Percentiles rank a stretch among this genome's conserved stretches.
Evolutionary conservation across 2,113 vertebrate species (phyloP).

Genomic region (Microcebus jonahi): DNA sequence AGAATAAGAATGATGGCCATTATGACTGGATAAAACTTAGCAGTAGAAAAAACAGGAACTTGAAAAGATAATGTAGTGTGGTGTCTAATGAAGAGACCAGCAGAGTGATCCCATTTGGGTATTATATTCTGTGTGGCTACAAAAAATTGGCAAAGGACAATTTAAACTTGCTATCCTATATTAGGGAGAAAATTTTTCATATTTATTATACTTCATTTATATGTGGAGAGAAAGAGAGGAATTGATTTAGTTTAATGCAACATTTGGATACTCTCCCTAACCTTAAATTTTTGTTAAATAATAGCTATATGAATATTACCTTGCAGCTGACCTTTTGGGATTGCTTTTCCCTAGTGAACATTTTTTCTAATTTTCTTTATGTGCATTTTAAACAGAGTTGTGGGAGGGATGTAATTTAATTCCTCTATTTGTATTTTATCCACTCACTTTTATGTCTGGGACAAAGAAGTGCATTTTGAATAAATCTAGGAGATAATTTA

Average conservation of each 20-base stretch:
- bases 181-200: neutral
- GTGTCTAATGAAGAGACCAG: neutral
- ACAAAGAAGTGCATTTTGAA: neutral
- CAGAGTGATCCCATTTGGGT: neutral
- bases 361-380: constrained; percentile 34
- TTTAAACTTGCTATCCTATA: neutral
- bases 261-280: neutral
- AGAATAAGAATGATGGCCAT: constrained; percentile 41
- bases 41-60: constrained; percentile 33
- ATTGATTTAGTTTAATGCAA: constrained; percentile 38
- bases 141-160: neutral
- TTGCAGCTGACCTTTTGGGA: constrained; percentile 49
- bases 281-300: constrained; percentile 44
- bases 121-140: neutral
- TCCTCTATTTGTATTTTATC: constrained; percentile 64
- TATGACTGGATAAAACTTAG: neutral
- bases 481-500: constrained; percentile 18
- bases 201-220: neutral
- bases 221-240: neutral
- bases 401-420: constrained; percentile 30
- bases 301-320: constrained; percentile 26
- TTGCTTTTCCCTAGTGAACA: constrained; percentile 42
- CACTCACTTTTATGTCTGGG: constrained; percentile 32
- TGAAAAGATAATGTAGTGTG: neutral
- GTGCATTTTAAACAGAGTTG: constrained; percentile 37